A percentile compares a stretch with the other conserved stretches of the same genome.
Evolutionary conservation across 37 sponge, comb jelly and placozoan genomes (phyloP).

Genomic region (Aphrocallistes beatrix): DNA sequence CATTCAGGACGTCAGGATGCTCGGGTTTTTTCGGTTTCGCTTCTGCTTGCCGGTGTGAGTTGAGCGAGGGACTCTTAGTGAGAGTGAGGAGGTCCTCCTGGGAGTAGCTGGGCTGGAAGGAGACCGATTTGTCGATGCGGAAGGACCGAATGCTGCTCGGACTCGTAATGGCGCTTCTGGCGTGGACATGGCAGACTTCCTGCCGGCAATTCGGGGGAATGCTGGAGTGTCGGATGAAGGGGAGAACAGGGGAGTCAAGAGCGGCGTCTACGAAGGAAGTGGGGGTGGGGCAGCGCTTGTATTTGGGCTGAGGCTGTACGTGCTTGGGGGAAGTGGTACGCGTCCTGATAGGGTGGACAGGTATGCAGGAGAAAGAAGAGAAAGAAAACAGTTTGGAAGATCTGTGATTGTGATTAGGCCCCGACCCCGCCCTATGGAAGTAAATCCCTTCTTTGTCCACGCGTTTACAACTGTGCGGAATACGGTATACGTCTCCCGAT

Average conservation of each 20-base stretch:
- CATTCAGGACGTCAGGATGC: not conserved
- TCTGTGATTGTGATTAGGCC: not conserved
- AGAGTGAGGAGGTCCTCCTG: not conserved
- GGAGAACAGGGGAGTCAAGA: not conserved
- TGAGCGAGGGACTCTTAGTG: not conserved
- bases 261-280: not conserved
- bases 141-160: not conserved
- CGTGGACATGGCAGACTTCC: not conserved
- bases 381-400: not conserved
- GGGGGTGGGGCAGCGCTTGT: conserved; percentile 10
- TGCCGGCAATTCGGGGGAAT: not conserved
- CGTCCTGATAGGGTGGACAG: not conserved
- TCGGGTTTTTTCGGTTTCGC: not conserved
- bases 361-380: not conserved
- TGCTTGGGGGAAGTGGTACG: not conserved
- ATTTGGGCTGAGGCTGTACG: not conserved
- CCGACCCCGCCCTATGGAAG: not conserved
- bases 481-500: not conserved
- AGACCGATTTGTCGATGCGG: not conserved
- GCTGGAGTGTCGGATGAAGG: not conserved
- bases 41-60: not conserved
- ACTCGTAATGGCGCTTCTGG: not conserved
- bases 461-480: not conserved
- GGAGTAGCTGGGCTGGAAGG: not conserved
- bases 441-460: conserved; percentile 1